Base-by-base conservation (phyloP, 1,140 invertebrate species). In the Luehdorfia chinensis region DNA sequence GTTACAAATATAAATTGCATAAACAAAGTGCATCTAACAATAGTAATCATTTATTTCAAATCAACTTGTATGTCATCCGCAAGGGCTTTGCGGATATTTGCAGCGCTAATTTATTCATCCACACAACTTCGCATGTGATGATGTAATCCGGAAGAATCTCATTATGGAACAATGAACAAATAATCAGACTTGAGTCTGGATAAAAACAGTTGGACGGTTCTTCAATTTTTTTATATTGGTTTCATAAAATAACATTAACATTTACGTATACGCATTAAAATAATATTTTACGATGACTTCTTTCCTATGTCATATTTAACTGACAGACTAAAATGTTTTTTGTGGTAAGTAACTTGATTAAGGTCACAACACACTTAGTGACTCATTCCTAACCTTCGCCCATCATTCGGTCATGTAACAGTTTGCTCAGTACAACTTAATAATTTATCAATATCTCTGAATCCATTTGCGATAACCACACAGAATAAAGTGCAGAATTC, bases 121-220 rank as follows among this genome's bases (percentile, higher is more conserved):
- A 30, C 28, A 18, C 14, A 28, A 8, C 39, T 7, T 43, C 23
- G 39, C 18, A 30, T 43, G 23, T 43, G 25, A 16, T 43, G 23
- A 43, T 23, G 23, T 43, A 43, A 43, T 43, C 39, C 39, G 39
- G 25, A 43, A 16, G 39, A 43, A 43, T 28, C 23, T 43, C 25
- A 15, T 43, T 43, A 43, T 14, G 11, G n/a, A 43, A 43, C 39
- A 43, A 43, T 43, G 12, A 25, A 43, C 23, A 30, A 43, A 12
- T 31, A 27, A 27, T 25, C 36, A 32, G 30, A 25, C 12, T 9
- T 12, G 11, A 19, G 4, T 12, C 18, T 2, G 4, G 23, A n/a
- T n/a, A n/a, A n/a, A n/a, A n/a, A n/a, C n/a, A n/a, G n/a, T n/a
- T n/a, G n/a, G n/a, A n/a, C n/a, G n/a, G n/a, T n/a, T n/a, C n/a